Conservation (phyloP, 2,888 invertebrate species). For the Orthosia gracilis region DNA sequence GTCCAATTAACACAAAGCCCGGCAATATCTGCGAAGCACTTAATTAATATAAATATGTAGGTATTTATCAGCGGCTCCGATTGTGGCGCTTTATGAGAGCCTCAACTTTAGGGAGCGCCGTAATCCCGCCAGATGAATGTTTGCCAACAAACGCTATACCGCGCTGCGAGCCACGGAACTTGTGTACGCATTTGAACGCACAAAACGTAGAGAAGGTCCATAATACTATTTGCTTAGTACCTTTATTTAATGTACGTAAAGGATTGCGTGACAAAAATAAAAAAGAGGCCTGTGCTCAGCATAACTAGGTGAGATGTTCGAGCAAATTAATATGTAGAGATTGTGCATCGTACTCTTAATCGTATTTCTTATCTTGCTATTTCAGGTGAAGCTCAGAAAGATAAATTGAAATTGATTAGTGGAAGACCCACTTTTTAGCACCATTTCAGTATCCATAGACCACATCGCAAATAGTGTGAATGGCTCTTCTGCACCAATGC, state of each 20-base stretch:
- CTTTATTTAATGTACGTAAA: too few relatives aligned
- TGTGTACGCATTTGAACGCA: conserved; percentile 6
- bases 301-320: not conserved
- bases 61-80: conserved; percentile 32
- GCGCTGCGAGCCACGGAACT: conserved; percentile 1
- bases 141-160: conserved; percentile 51
- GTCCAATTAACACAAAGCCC: conserved; percentile 13
- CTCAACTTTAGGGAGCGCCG: conserved; percentile 21
- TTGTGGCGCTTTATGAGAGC: conserved; percentile 31
- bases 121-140: conserved; percentile 63
- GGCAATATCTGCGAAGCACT: conserved; percentile 9
- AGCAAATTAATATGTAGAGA: not conserved
- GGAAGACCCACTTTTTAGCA: not conserved
- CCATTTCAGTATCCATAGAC: not conserved
- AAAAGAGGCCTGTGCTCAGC: not conserved
- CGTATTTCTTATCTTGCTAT: too few relatives aligned
- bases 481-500: conserved; percentile 8
- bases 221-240: not conserved
- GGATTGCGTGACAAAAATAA: not conserved
- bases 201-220: conserved; percentile 10
- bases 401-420: not conserved
- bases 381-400: too few relatives aligned
- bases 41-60: conserved; percentile 41
- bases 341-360: too few relatives aligned
- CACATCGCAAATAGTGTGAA: not conserved